Evolutionary conservation across 2,888 invertebrate species (phyloP).

Genomic region (Parthenolecanium corni): DNA sequence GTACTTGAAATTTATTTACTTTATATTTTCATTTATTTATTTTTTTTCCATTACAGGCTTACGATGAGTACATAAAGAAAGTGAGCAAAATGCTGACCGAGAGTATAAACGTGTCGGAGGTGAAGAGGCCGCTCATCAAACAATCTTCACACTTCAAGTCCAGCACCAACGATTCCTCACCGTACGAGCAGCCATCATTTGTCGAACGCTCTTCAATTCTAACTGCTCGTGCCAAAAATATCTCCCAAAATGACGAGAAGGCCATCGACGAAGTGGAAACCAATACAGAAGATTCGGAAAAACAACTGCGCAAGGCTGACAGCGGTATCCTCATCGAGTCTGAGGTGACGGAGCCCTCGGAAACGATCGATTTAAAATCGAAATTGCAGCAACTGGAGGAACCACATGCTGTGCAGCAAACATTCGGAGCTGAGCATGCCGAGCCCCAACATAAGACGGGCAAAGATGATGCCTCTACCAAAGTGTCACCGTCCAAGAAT

Average conservation of each 20-base stretch:
- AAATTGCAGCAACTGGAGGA: not conserved
- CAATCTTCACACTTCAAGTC: conserved; percentile 32
- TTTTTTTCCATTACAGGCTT: conserved; percentile 33
- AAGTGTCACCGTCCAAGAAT: not conserved
- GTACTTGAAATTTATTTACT: too few relatives aligned
- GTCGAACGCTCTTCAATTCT: not conserved
- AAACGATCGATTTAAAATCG: not conserved
- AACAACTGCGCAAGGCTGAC: conserved; percentile 14
- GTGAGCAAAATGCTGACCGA: conserved; percentile 37
- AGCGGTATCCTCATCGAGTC: conserved; percentile 21
- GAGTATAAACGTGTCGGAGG: conserved; percentile 31
- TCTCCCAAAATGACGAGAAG: not conserved
- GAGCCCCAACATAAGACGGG: not conserved
- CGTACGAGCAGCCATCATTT: not conserved
- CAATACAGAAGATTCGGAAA: conserved; percentile 22
- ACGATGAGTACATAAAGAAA: conserved; percentile 36
- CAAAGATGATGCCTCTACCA: not conserved
- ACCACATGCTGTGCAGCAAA: not conserved
- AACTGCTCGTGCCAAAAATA: not conserved
- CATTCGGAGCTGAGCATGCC: not conserved
- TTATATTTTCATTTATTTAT: too few relatives aligned
- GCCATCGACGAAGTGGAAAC: conserved; percentile 6
- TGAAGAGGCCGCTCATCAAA: conserved; percentile 41
- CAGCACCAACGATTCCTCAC: not conserved
- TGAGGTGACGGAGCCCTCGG: conserved; percentile 18